Evolutionary conservation across 2,888 invertebrate species (phyloP).

Genomic region (Oscheius myriophilus): DNA sequence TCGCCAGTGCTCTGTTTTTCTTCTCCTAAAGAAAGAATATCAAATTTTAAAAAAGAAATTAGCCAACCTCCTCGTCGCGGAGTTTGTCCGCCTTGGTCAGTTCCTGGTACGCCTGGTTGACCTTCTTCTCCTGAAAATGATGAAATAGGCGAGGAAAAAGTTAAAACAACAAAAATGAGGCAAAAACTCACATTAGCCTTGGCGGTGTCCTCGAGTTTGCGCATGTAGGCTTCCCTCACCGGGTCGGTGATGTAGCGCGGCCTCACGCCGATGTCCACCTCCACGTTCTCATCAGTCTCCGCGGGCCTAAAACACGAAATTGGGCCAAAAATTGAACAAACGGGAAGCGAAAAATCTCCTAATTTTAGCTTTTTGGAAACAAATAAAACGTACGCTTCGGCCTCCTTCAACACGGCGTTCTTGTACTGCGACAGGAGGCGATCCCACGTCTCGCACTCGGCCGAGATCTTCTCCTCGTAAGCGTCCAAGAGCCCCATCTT

Average conservation of each 20-base stretch:
- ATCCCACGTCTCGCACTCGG: conserved; percentile 4
- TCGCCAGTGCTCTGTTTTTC: not conserved
- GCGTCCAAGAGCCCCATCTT: not conserved
- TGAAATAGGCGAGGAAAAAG: not conserved
- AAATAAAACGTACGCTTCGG: too few species aligned
- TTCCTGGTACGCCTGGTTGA: not conserved
- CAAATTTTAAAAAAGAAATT: not conserved
- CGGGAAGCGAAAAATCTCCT: too few species aligned
- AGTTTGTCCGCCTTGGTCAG: too few species aligned
- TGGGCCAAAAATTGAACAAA: too few species aligned
- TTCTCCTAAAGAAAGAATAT: not conserved
- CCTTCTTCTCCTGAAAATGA: conserved; percentile 4
- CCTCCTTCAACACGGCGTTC: not conserved
- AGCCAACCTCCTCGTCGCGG: not conserved
- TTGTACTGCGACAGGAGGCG: not conserved
- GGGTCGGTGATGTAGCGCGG: not conserved
- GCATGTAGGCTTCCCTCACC: not conserved
- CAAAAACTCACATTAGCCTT: too few species aligned
- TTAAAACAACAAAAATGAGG: too few species aligned
- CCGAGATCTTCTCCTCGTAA: not conserved
- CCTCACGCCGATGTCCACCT: not conserved
- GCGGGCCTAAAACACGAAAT: too few species aligned
- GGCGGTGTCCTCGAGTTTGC: not conserved
- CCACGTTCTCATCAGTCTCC: not conserved
- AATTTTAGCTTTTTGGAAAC: too few species aligned